Percentiles rank a stretch among this genome's conserved stretches.
phyloP scores from a whole-genome alignment of 2,888 invertebrate species.

The Xestobium rufovillosum region DNA sequence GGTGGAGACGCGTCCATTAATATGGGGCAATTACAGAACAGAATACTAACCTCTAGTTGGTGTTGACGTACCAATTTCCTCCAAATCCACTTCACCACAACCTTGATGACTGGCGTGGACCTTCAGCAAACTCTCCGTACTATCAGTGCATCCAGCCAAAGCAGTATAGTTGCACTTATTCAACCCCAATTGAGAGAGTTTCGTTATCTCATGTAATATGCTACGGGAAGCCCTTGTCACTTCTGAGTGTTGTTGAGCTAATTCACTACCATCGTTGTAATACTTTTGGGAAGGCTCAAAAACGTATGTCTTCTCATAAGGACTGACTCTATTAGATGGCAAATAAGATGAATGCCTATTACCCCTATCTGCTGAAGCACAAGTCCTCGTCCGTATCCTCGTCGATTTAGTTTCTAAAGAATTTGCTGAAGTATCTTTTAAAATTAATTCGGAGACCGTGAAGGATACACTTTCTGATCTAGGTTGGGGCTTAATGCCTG shows the following conservation, averaged over 20 bases:
- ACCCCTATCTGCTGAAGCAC: conserved; percentile 38
- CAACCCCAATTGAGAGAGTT: conserved; percentile 63
- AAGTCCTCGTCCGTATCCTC: conserved; percentile 35
- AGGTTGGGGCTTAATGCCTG: conserved; percentile 57
- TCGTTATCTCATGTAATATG: conserved; percentile 54
- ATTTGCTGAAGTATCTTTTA: conserved; percentile 35
- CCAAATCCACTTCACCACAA: conserved; percentile 25
- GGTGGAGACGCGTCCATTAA: too few relatives aligned
- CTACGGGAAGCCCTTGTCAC: conserved; percentile 36
- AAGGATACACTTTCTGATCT: conserved; percentile 62
- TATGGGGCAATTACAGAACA: too few relatives aligned
- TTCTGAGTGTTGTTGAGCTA: conserved; percentile 32
- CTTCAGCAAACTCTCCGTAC: conserved; percentile 56
- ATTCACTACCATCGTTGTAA: conserved; percentile 41
- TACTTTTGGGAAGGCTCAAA: conserved; percentile 43
- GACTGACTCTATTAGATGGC: conserved; percentile 38
- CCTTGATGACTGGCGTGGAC: conserved; percentile 35
- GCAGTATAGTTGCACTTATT: conserved; percentile 67
- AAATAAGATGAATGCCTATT: conserved; percentile 43
- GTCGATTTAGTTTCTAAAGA: conserved; percentile 30
- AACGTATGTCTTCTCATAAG: conserved; percentile 42
- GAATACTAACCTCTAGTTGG: conserved; percentile 32
- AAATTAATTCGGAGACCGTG: conserved; percentile 52
- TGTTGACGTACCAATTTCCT: conserved; percentile 34
- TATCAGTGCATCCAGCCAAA: conserved; percentile 54